Base-by-base conservation (phyloP, 2,888 invertebrate genomes). In the Heptascelio sp. region DNA sequence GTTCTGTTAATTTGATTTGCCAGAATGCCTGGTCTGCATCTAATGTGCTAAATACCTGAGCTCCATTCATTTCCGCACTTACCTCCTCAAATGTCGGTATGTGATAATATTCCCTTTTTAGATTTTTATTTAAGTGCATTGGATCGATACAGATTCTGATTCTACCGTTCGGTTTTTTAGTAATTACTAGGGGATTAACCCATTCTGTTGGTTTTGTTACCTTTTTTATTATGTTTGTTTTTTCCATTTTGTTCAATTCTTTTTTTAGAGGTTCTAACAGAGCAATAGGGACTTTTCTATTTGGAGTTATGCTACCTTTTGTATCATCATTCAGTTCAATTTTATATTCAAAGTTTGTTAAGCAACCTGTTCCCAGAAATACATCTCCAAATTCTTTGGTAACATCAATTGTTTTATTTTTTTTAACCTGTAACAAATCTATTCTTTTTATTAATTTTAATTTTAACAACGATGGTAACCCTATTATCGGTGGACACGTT, bases 81-180 rank as follows among this genome's bases (percentile, higher is more conserved):
- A 89, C 86, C 83, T 90, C 87, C n/a, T 90, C 89, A 17, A 88
- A 85, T 1, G 86, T 86, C 1, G 88, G 87, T 13, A 90, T 79
- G 65, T 84, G 85, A 80, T 73, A 87, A 68, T 87, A 80, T 34
- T 87, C 81, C 62, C 86, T 51, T 68, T 85, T 67, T 19, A 91
- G 86, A 15, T 60, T 73, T 19, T 79, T 68, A 79, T 91, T 91
- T 62, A 90, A 65, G 13, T 83, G 64, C 6, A 82, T 57, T 21
- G 87, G 85, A 55, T 87, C 86, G 21, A 85, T 57, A 60, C 85
- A 85, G 23, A 86, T 46, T 65, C 85, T 79, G 23, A 85, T 26
- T 57, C 26, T 34, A 64, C 60, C 59, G 23, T 70, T 75, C 67
- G 6, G 6, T 40, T 87, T 87, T 55, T 65, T 51, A 13, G 85